These are phyloP conservation scores for Butastur rufipennis DNA, from an alignment of 2,113 vertebrate genomes.

Conservation along the genomic window DNA sequence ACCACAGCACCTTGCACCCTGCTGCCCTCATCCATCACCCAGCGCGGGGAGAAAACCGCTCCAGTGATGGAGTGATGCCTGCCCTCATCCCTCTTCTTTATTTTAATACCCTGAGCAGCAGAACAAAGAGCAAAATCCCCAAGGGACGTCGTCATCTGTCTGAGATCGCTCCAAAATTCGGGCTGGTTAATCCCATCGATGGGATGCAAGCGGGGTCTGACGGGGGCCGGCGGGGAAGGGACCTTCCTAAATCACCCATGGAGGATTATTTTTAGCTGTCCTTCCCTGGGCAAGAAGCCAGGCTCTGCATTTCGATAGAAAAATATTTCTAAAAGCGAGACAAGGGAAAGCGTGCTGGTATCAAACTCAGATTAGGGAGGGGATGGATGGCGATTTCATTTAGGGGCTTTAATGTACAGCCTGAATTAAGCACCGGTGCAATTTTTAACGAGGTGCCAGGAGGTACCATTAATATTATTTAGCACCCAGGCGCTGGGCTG, in stretches of 20 bases:
- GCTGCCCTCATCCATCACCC: background rate
- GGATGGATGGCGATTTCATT: constrained; percentile 19
- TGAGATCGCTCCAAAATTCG: accelerated
- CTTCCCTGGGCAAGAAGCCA: background rate
- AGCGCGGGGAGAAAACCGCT: accelerated
- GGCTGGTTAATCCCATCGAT: background rate
- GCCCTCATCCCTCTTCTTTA: background rate
- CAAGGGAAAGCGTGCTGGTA: constrained; percentile 12
- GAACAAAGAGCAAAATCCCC: background rate
- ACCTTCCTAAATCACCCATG: background rate
- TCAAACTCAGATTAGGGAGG: constrained; percentile 35
- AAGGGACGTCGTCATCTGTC: accelerated
- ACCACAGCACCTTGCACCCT: accelerated
- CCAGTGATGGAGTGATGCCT: background rate
- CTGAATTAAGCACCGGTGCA: background rate
- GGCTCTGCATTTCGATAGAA: constrained; percentile 38
- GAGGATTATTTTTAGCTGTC: constrained; percentile 48
- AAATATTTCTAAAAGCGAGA: constrained; percentile 23
- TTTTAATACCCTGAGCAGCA: background rate
- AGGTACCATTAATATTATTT: background rate
- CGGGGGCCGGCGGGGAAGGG: background rate
- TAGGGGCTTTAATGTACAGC: background rate
- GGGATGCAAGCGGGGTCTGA: background rate
- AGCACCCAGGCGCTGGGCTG: background rate
- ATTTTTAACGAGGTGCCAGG: background rate